Percentiles rank a stretch among this genome's conserved stretches.
These are phyloP conservation scores for Lepidocolaptes lacrymiger DNA, from an alignment of 2,797 vertebrate species.

Conservation along the genomic window DNA sequence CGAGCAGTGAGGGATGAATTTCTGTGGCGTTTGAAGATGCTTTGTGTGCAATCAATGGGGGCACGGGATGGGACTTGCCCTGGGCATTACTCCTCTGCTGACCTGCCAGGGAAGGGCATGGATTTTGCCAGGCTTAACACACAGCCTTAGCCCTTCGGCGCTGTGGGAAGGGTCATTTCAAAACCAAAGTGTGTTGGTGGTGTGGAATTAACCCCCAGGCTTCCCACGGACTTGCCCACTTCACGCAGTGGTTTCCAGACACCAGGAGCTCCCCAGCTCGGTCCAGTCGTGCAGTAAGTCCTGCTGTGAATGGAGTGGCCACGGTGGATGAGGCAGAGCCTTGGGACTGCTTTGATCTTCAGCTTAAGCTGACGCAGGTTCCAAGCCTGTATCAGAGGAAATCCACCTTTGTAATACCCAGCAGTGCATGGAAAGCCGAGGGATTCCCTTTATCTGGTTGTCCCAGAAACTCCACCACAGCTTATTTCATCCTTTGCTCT, in stretches of 20 bases:
- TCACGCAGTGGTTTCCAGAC: background rate
- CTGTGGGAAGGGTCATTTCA: background rate
- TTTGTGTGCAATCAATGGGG: background rate
- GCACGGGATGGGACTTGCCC: background rate
- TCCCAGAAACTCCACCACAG: background rate
- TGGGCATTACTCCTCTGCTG: background rate
- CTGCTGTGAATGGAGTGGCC: background rate
- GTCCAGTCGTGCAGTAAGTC: fast-evolving
- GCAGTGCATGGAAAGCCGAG: background rate
- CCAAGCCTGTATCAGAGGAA: background rate
- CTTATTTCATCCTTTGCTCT: background rate
- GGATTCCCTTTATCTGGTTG: background rate
- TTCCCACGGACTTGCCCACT: fast-evolving
- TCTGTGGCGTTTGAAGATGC: background rate
- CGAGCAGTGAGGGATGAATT: background rate
- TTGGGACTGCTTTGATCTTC: background rate
- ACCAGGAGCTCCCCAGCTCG: background rate
- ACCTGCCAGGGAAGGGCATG: fast-evolving
- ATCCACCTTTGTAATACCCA: background rate
- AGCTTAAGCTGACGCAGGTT: background rate
- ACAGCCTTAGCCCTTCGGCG: background rate
- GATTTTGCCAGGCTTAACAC: background rate
- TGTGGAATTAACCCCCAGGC: background rate
- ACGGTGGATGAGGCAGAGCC: fast-evolving
- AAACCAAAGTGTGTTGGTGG: background rate